Conservation (phyloP, 35 echinoderm and acorn worm genomes). For the Ophioderma brevispina region DNA sequence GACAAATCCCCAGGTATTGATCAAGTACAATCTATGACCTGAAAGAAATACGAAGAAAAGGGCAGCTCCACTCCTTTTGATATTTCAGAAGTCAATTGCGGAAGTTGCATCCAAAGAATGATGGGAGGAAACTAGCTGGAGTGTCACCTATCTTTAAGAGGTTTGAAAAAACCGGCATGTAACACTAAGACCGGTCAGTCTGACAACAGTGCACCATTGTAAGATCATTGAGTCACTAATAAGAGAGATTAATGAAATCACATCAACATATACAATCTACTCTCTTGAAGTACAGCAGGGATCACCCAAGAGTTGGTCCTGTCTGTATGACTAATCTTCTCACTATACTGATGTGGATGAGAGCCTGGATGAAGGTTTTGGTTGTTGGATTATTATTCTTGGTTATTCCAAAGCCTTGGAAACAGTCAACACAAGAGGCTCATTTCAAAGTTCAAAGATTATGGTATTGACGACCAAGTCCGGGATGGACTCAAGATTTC, state of each 20-base stretch:
- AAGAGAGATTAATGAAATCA: neutral
- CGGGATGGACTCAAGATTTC: no score
- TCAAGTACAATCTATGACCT: neutral
- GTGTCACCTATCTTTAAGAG: neutral
- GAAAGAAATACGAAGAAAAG: neutral
- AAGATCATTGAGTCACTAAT: neutral
- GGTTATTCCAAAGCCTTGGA: neutral
- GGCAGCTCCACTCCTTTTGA: neutral
- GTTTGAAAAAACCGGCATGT: neutral
- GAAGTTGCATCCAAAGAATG: neutral
- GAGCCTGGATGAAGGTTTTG: neutral
- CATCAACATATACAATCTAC: neutral
- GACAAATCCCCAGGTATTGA: neutral
- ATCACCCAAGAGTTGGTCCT: neutral
- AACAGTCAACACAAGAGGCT: neutral
- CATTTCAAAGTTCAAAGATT: neutral
- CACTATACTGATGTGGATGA: neutral
- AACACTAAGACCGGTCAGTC: constrained; percentile 1
- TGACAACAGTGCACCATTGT: neutral
- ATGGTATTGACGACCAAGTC: neutral
- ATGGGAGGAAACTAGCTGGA: neutral
- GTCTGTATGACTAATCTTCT: neutral
- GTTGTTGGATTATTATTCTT: neutral
- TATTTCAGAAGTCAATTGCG: neutral
- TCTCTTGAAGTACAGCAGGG: neutral